Conservation (phyloP, 2,888 invertebrate species). For the Netelia virgata region DNA sequence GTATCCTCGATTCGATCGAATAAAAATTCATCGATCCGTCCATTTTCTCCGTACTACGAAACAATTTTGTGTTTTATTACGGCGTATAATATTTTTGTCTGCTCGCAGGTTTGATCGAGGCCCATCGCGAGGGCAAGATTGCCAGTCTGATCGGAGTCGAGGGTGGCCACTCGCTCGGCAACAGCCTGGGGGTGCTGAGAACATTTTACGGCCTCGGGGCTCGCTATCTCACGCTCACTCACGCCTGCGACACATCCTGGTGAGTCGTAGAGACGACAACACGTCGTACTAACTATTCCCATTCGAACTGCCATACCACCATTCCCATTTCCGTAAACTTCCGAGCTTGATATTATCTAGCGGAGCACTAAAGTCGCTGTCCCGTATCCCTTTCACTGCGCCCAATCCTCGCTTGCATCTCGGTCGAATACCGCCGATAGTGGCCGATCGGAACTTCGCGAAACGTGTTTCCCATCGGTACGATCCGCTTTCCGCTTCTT, state of each 20-base stretch:
- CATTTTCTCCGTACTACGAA: background rate
- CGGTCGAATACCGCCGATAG: constrained; percentile 18
- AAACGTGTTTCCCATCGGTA: constrained; percentile 32
- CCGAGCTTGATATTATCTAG: constrained; percentile 18
- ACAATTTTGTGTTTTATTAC: constrained; percentile 23
- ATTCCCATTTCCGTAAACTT: constrained; percentile 10
- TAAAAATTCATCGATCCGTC: background rate
- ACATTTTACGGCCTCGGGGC: constrained; percentile 96
- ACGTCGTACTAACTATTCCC: constrained; percentile 50
- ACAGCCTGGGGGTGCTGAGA: constrained; percentile 94
- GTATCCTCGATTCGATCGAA: background rate
- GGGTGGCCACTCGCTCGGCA: constrained; percentile 96
- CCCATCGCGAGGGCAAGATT: constrained; percentile 90
- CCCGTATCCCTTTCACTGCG: constrained; percentile 18
- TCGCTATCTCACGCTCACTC: constrained; percentile 95
- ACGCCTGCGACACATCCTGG: constrained; percentile 97
- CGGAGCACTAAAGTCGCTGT: constrained; percentile 52
- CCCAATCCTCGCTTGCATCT: constrained; percentile 39
- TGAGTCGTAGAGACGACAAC: constrained; percentile 76
- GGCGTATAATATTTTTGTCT: constrained; percentile 73
- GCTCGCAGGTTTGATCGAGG: constrained; percentile 89
- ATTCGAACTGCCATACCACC: constrained; percentile 6
- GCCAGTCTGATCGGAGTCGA: constrained; percentile 96
- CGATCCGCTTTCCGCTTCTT: constrained; percentile 13
- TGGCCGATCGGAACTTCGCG: constrained; percentile 14